phyloP scores from a whole-genome alignment of 2,888 invertebrate species.

The Agrotis ipsilon region DNA sequence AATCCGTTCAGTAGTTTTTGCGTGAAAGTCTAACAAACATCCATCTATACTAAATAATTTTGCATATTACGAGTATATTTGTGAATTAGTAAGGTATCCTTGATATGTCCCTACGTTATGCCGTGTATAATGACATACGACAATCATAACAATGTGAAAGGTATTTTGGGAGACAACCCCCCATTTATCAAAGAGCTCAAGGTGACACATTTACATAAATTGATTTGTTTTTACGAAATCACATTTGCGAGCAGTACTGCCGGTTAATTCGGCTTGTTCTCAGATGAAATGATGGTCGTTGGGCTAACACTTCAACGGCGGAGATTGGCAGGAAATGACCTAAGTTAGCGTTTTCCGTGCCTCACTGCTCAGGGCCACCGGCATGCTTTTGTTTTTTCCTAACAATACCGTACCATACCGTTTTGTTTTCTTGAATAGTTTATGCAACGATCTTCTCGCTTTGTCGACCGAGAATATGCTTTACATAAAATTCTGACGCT shows the following conservation, averaged over 20 bases:
- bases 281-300: slow-evolving; percentile 40
- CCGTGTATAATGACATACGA: slow-evolving; percentile 11
- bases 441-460: slow-evolving; percentile 1
- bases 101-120: neutral
- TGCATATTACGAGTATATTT: too few relatives aligned
- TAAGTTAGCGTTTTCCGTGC: slow-evolving; percentile 63
- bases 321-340: slow-evolving; percentile 73
- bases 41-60: too few relatives aligned
- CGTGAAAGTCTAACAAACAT: too few relatives aligned
- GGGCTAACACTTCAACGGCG: slow-evolving; percentile 56
- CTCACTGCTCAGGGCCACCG: slow-evolving; percentile 14
- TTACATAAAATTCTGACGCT: neutral
- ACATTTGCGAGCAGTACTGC: slow-evolving; percentile 11
- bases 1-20: too few relatives aligned
- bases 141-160: neutral
- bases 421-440: slow-evolving; percentile 13
- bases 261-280: slow-evolving; percentile 48
- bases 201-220: slow-evolving; percentile 36
- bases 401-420: slow-evolving; percentile 24
- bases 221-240: slow-evolving; percentile 22
- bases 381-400: slow-evolving; percentile 45
- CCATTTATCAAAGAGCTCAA: slow-evolving; percentile 11
- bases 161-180: neutral
- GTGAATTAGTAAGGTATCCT: too few relatives aligned
- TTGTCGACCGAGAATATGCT: neutral